These are phyloP conservation scores for Craniophora ligustri DNA, from an alignment of 2,888 invertebrate genomes.

Conservation along the genomic window DNA sequence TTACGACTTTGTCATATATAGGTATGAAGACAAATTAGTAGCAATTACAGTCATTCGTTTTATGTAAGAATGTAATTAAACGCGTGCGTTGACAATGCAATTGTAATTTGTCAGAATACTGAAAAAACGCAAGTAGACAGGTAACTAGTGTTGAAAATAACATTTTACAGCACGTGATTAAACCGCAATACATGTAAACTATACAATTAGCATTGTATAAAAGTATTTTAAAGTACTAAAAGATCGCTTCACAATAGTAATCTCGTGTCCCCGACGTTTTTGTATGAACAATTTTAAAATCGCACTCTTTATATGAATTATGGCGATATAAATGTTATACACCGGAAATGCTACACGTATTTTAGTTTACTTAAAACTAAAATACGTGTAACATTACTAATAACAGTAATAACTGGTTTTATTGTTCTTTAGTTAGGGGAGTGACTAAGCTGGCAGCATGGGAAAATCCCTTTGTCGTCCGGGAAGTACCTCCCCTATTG, in stretches of 20 bases:
- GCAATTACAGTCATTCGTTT: not conserved
- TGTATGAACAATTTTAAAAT: conserved; percentile 21
- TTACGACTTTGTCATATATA: too few species aligned
- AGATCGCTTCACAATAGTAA: conserved; percentile 37
- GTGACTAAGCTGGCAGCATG: too few species aligned
- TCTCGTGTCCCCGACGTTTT: conserved; percentile 13
- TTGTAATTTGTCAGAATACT: not conserved
- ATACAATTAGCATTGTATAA: not conserved
- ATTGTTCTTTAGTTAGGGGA: too few species aligned
- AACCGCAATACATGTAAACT: not conserved
- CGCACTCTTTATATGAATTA: conserved; percentile 19
- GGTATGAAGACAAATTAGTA: not conserved
- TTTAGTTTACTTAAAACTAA: not conserved
- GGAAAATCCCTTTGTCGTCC: too few species aligned
- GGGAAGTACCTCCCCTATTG: too few species aligned
- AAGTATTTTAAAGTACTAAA: conserved; percentile 14
- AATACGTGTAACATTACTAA: too few species aligned
- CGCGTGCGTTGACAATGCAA: not conserved
- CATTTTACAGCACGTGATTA: not conserved
- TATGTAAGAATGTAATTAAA: not conserved
- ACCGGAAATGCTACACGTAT: conserved; percentile 16
- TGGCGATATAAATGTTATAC: conserved; percentile 4
- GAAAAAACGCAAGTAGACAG: not conserved
- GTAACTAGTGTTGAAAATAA: not conserved
- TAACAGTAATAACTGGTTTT: too few species aligned